Percentiles rank a stretch among this genome's conserved stretches.
Evolutionary conservation across 2,888 invertebrate genomes (phyloP).

Genomic region (Eupithecia inturbata): DNA sequence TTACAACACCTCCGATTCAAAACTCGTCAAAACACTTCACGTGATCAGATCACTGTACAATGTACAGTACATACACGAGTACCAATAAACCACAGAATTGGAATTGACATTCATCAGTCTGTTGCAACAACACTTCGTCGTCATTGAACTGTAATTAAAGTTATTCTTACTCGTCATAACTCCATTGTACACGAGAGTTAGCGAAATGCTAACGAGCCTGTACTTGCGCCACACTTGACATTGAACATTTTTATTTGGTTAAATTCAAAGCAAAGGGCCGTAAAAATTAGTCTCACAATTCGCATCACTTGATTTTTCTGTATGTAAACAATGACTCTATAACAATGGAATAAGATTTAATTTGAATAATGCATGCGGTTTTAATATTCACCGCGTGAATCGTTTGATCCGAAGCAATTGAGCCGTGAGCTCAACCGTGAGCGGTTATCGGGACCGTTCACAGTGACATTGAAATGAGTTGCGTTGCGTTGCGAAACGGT

Average conservation of each 20-base stretch:
- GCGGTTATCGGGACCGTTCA: constrained; percentile 62
- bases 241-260: constrained; percentile 50
- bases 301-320: constrained; percentile 12
- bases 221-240: constrained; percentile 57
- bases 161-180: constrained; percentile 41
- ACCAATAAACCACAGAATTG: constrained; percentile 41
- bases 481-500: constrained; percentile 79
- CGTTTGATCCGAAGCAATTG: constrained; percentile 38
- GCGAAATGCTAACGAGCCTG: constrained; percentile 53
- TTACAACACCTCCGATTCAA: constrained; percentile 63
- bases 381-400: constrained; percentile 34
- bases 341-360: constrained; percentile 28
- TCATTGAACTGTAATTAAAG: constrained; percentile 49
- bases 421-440: constrained; percentile 36
- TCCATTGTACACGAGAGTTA: constrained; percentile 41
- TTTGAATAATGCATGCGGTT: constrained; percentile 34
- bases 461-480: constrained; percentile 79
- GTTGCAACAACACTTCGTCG: constrained; percentile 39
- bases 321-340: constrained; percentile 26
- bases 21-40: constrained; percentile 68
- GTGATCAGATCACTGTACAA: constrained; percentile 54
- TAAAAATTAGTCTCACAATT: constrained; percentile 14
- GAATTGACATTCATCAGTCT: constrained; percentile 48
- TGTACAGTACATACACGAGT: too few species aligned
- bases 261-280: constrained; percentile 33